Evolutionary conservation across 2,797 vertebrate species (phyloP).

Genomic region (Odontamblyopus rebecca): DNA sequence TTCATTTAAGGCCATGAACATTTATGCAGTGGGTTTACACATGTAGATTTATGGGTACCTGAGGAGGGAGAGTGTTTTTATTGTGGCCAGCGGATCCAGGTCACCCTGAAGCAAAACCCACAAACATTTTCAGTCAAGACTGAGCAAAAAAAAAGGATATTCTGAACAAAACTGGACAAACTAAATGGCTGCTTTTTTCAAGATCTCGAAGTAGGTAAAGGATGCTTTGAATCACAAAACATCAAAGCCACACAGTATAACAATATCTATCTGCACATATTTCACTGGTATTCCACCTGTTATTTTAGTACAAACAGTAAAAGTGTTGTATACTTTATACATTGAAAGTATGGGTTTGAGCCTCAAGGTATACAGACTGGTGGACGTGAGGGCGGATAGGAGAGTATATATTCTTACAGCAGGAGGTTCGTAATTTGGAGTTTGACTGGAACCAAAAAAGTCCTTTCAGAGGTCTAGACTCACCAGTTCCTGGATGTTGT

Average conservation of each 20-base stretch:
- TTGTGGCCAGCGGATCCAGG: constrained; percentile 87
- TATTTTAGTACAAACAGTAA: too few species aligned
- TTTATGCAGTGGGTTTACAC: background rate
- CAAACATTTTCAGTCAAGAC: constrained; percentile 7
- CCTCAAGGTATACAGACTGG: too few species aligned
- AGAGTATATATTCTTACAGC: too few species aligned
- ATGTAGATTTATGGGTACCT: constrained; percentile 74
- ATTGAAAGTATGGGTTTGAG: too few species aligned
- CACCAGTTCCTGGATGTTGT: constrained; percentile 96
- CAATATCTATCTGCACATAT: too few species aligned
- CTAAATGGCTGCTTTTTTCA: background rate
- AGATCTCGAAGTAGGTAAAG: too few species aligned
- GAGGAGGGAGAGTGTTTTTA: constrained; percentile 89
- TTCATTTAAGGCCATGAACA: background rate
- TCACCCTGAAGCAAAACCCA: constrained; percentile 82
- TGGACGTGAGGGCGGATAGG: too few species aligned
- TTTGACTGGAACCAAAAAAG: background rate
- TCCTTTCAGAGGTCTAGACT: constrained; percentile 48
- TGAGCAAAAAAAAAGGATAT: background rate
- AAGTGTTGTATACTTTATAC: too few species aligned
- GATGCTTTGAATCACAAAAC: too few species aligned
- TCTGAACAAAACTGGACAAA: background rate
- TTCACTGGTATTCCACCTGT: too few species aligned
- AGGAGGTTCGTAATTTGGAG: background rate
- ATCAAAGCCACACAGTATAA: too few species aligned